Evolutionary conservation across 1,140 invertebrate genomes (phyloP).

Genomic region (Oryctes rhinoceros): DNA sequence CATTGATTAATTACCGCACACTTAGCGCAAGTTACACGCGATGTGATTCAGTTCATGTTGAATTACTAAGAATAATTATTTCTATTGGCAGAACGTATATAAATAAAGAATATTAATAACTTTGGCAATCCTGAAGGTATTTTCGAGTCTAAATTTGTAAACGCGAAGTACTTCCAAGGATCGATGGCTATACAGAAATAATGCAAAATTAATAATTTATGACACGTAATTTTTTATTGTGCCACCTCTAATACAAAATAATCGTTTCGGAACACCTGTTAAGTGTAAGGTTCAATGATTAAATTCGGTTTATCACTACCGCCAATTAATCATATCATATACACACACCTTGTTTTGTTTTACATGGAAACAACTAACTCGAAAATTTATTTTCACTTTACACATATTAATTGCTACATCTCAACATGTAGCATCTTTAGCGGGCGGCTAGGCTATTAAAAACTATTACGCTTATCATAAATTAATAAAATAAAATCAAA

Average conservation of each 20-base stretch:
- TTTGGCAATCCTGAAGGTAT: not conserved
- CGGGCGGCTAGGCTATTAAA: not conserved
- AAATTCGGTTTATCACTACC: not conserved
- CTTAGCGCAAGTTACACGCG: not conserved
- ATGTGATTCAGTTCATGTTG: not conserved
- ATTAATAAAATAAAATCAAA: constrained; percentile 29
- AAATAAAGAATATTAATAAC: too few relatives aligned
- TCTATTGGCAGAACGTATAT: too few relatives aligned
- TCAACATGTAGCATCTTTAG: not conserved
- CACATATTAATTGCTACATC: too few relatives aligned
- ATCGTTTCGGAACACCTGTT: constrained; percentile 11
- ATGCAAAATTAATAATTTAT: not conserved
- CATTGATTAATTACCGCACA: not conserved
- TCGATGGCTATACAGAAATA: not conserved
- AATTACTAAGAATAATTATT: constrained; percentile 5
- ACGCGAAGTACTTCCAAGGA: not conserved
- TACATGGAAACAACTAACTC: too few relatives aligned
- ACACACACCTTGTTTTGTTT: too few relatives aligned
- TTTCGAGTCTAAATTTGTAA: not conserved
- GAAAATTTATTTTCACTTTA: too few relatives aligned
- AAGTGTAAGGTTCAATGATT: constrained; percentile 37
- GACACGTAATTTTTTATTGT: not conserved
- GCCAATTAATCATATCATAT: not conserved
- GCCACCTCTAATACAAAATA: not conserved
- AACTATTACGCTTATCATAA: constrained; percentile 14